Base-by-base conservation (phyloP, 2,888 invertebrate genomes). In the Platycnemis pennipes region DNA sequence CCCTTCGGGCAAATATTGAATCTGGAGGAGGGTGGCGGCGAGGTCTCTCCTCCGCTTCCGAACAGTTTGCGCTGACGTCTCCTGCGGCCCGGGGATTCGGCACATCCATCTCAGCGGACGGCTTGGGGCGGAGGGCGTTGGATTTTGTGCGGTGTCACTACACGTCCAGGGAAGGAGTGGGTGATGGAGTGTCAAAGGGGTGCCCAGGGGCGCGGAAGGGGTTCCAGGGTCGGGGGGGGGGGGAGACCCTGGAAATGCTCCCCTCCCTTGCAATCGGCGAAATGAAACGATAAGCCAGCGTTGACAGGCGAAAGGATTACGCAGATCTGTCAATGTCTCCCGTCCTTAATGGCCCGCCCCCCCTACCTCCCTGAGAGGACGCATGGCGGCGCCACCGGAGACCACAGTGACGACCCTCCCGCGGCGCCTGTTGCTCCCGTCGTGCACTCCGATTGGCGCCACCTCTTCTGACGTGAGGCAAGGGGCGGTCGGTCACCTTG, bases 241-340 rank as follows among this genome's bases (percentile, higher is more conserved):
- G 44, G 37, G 44, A 42, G 85, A 37, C 44, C 26, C 26, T 87
- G 11, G 26, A 22, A 44, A 44, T 45, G 26, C 45, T 63, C 37
- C 63, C 56, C 91, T 22, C 42, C 26, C 26, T 16, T 45, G 91
- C 91, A 91, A 91, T 91, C 91, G 91, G 45, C 91, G 91, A 91
- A 91, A 91, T 91, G 91, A 91, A 91, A 91, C 91, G 91, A 91
- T 91, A 91, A 91, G 91, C 63, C 91, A 42, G 69, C 44, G 91
- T 91, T 91, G 91, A 91, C 91, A 91, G 91, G 91, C 63, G 91
- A 91, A 91, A 91, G 91, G 91, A 91, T 91, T 91, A 56, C 91
- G 44, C 91, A 69, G 91, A 91, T 91, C 91, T 63, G 91, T 91
- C 91, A 91, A 63, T 91, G 91, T 91, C 91, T 13, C 85, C 22